These are phyloP conservation scores for Tubulanus polymorphus DNA, from an alignment of 2,888 invertebrate genomes.

Conservation along the genomic window DNA sequence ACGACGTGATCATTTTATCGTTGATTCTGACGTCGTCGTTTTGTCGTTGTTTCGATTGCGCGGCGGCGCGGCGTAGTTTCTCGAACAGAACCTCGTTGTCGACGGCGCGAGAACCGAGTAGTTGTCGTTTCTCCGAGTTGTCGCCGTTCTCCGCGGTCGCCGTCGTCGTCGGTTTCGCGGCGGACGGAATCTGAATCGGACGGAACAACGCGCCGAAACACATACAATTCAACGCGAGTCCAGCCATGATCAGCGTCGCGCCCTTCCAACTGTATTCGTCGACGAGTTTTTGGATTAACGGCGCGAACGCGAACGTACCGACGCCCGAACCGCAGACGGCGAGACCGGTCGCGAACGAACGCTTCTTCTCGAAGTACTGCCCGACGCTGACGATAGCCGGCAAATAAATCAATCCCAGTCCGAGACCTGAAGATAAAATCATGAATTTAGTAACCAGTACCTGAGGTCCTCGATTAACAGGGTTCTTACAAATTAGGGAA, in stretches of 20 bases:
- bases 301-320: conserved; percentile 87
- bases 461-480: too few species aligned
- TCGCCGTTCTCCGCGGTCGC: conserved; percentile 4
- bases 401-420: conserved; percentile 94
- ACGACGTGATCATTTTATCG: neutral
- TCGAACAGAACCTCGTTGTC: conserved; percentile 18
- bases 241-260: conserved; percentile 78
- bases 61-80: neutral
- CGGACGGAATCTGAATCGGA: conserved; percentile 73
- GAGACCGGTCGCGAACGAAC: conserved; percentile 93
- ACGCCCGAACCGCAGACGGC: conserved; percentile 95
- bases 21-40: neutral
- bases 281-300: conserved; percentile 60
- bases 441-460: too few species aligned
- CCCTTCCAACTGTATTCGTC: conserved; percentile 77
- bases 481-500: too few species aligned
- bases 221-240: conserved; percentile 79
- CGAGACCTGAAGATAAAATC: conserved; percentile 65
- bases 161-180: neutral
- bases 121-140: conserved; percentile 6
- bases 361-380: conserved; percentile 90
- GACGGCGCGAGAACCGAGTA: conserved; percentile 15
- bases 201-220: conserved; percentile 87
- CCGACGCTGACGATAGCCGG: conserved; percentile 98
- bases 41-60: neutral